Conservation (phyloP, 2,797 vertebrate genomes). For the Hyperoplus immaculatus region DNA sequence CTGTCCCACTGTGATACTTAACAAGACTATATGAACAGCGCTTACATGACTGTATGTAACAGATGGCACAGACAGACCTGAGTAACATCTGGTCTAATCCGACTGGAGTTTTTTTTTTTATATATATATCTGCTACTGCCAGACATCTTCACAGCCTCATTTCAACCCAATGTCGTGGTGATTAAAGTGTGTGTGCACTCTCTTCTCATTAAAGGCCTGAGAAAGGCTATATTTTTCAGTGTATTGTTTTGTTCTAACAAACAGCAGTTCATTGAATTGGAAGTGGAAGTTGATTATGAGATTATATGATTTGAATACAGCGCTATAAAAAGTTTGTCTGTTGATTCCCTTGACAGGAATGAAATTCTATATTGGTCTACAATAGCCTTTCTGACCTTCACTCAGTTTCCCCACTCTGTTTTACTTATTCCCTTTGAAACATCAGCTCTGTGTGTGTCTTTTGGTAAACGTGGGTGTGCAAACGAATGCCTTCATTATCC, state of each 20-base stretch:
- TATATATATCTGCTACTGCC: conserved; percentile 1
- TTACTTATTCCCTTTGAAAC: conserved; percentile 5
- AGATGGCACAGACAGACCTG: conserved; percentile 55
- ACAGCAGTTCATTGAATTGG: neutral
- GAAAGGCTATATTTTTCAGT: conserved; percentile 1
- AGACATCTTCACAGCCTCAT: conserved; percentile 35
- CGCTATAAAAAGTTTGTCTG: neutral
- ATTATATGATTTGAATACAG: neutral
- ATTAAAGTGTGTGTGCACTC: neutral
- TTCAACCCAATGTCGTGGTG: conserved; percentile 14
- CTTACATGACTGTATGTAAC: conserved; percentile 9
- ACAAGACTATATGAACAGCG: conserved; percentile 21
- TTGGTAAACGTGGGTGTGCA: neutral
- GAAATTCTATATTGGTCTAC: neutral
- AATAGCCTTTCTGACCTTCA: neutral
- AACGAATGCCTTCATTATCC: conserved; percentile 37
- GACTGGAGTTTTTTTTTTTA: conserved; percentile 22
- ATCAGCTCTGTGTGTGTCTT: conserved; percentile 2
- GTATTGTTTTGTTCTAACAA: conserved; percentile 2
- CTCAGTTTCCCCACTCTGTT: neutral
- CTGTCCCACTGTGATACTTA: conserved; percentile 36
- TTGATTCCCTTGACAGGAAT: neutral
- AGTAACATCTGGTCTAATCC: conserved; percentile 57
- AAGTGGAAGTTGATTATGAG: conserved; percentile 4
- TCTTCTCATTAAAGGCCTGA: neutral